Conservation (phyloP, 2,113 vertebrate species). For the Aldabrachelys gigantea region DNA sequence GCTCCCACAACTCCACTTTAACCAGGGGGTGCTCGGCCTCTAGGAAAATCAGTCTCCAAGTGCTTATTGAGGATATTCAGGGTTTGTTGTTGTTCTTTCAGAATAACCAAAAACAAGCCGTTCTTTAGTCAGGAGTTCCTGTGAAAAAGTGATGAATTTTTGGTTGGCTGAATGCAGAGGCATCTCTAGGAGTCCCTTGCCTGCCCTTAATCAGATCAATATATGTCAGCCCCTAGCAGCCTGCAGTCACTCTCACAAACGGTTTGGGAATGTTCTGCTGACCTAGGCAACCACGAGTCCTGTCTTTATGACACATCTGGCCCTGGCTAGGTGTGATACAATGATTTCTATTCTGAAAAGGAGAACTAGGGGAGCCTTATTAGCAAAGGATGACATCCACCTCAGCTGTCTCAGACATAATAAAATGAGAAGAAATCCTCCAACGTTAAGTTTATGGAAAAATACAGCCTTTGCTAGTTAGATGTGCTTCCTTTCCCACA, state of each 20-base stretch:
- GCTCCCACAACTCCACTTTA: not conserved
- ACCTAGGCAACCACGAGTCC: not conserved
- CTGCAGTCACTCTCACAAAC: not conserved
- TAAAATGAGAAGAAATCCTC: slow-evolving; percentile 4
- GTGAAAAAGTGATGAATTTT: not conserved
- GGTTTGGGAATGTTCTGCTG: not conserved
- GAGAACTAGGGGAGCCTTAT: not conserved
- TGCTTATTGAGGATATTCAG: not conserved
- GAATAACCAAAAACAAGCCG: not conserved
- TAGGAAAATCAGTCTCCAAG: not conserved
- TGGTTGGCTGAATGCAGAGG: fast-evolving
- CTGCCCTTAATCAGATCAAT: not conserved
- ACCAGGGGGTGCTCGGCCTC: not conserved
- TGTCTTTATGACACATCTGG: not conserved
- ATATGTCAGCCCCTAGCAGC: not conserved
- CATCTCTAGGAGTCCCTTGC: not conserved
- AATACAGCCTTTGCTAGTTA: not conserved
- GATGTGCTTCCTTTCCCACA: not conserved
- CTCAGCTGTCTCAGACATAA: not conserved
- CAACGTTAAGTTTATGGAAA: not conserved
- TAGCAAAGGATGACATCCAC: not conserved
- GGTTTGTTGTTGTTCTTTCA: not conserved
- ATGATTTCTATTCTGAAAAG: not conserved
- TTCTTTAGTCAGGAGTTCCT: fast-evolving
- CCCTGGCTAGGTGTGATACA: not conserved